These are phyloP conservation scores for Schizaphis graminum DNA, from an alignment of 2,888 invertebrate genomes.

Conservation along the genomic window DNA sequence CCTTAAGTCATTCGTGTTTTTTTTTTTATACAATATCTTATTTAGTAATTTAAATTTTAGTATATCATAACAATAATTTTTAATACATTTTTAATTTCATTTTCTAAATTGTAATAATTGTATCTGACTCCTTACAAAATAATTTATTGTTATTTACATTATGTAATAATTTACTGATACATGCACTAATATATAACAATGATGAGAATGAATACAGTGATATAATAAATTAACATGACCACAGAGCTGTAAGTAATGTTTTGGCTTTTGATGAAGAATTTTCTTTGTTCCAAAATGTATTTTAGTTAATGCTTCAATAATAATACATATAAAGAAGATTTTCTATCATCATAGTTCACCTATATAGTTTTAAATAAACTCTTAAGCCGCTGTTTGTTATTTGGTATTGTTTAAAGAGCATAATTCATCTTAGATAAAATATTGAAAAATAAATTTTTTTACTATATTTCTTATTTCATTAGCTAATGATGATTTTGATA, in stretches of 20 bases:
- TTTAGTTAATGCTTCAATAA: not conserved
- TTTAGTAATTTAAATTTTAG: no score
- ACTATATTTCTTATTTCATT: not conserved
- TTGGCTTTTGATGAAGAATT: not conserved
- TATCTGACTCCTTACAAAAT: no score
- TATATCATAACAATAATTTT: no score
- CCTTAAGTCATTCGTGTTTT: no score
- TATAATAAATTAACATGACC: constrained; percentile 31
- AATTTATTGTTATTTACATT: not conserved
- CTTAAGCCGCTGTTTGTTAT: not conserved
- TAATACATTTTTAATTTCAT: no score
- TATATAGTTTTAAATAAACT: constrained; percentile 30
- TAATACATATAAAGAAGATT: not conserved
- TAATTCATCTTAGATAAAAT: constrained; percentile 22
- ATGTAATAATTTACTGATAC: constrained; percentile 29
- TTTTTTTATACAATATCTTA: no score
- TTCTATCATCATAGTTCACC: not conserved
- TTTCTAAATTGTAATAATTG: no score
- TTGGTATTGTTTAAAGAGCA: constrained; percentile 4
- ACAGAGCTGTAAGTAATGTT: not conserved
- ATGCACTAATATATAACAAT: constrained; percentile 12
- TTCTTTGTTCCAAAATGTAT: constrained; percentile 1
- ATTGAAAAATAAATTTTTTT: constrained; percentile 23
- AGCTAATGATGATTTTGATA: constrained; percentile 62
- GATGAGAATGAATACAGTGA: constrained; percentile 1